These are phyloP conservation scores for Sphaeridia pumilis DNA, from an alignment of 2,888 invertebrate genomes.

Conservation along the genomic window DNA sequence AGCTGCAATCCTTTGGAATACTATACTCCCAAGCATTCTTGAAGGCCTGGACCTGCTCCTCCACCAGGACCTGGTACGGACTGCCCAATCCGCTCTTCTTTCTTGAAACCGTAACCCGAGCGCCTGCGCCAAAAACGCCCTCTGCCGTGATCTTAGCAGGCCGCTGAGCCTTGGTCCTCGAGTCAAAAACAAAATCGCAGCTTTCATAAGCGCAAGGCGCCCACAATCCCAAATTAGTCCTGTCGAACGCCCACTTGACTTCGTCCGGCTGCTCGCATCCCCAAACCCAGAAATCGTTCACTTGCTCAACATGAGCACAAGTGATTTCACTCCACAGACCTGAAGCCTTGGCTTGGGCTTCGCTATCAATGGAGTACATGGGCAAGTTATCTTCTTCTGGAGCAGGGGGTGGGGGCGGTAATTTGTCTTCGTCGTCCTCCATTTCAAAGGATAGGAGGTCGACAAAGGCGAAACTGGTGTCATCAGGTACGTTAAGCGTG, in stretches of 20 bases:
- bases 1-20: not conserved
- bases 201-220: not conserved
- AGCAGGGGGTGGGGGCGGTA: not conserved
- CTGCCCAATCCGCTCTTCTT: not conserved
- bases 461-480: not conserved
- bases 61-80: no score
- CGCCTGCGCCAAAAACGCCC: not conserved
- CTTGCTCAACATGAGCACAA: not conserved
- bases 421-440: not conserved
- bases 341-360: not conserved
- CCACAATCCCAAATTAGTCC: not conserved
- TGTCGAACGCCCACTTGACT: not conserved
- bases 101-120: not conserved
- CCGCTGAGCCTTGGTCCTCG: not conserved
- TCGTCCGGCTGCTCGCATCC: not conserved
- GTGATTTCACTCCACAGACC: not conserved
- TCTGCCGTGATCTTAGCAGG: not conserved
- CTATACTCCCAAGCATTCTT: not conserved
- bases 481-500: not conserved
- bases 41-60: no score
- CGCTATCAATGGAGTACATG: not conserved
- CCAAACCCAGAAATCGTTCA: not conserved
- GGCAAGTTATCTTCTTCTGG: no score
- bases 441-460: not conserved
- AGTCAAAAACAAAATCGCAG: slow-evolving; percentile 1